Percentiles rank a stretch among this genome's conserved stretches.
Conservation (phyloP, 2,888 invertebrate genomes). For the Sussaba pulchella region DNA sequence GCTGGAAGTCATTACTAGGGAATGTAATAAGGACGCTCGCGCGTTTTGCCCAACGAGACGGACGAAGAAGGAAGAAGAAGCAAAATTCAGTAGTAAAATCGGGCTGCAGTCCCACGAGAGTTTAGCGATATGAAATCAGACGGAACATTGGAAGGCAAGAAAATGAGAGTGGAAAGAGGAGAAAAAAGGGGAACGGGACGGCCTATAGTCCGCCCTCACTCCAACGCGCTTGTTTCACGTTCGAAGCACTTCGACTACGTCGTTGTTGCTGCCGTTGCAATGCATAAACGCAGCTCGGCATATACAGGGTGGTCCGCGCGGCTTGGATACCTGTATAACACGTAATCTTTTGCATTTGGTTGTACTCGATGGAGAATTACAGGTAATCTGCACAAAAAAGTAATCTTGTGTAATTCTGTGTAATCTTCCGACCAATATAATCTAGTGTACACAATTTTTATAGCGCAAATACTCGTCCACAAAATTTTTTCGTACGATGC, state of each 20-base stretch:
- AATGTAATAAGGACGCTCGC: conserved; percentile 65
- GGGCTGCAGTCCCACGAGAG: not conserved
- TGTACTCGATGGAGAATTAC: too few species aligned
- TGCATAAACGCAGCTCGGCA: not conserved
- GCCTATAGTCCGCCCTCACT: conserved; percentile 17
- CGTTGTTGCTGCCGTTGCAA: conserved; percentile 37
- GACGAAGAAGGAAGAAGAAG: not conserved
- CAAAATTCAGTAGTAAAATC: not conserved
- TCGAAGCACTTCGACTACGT: conserved; percentile 44
- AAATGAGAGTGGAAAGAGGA: conserved; percentile 40
- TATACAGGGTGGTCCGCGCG: not conserved
- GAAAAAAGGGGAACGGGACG: conserved; percentile 2
- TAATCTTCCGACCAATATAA: too few species aligned
- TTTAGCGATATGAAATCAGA: conserved; percentile 20
- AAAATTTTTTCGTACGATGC: too few species aligned
- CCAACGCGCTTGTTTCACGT: conserved; percentile 40
- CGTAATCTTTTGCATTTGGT: too few species aligned
- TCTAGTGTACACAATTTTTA: too few species aligned
- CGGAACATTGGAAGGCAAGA: conserved; percentile 46
- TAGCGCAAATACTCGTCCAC: too few species aligned
- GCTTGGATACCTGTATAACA: too few species aligned
- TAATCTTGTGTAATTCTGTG: too few species aligned
- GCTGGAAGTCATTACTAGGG: conserved; percentile 66
- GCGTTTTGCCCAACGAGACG: conserved; percentile 54
- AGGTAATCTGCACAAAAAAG: too few species aligned